Conservation (phyloP, 2,888 invertebrate genomes). For the Erebia aethiops region DNA sequence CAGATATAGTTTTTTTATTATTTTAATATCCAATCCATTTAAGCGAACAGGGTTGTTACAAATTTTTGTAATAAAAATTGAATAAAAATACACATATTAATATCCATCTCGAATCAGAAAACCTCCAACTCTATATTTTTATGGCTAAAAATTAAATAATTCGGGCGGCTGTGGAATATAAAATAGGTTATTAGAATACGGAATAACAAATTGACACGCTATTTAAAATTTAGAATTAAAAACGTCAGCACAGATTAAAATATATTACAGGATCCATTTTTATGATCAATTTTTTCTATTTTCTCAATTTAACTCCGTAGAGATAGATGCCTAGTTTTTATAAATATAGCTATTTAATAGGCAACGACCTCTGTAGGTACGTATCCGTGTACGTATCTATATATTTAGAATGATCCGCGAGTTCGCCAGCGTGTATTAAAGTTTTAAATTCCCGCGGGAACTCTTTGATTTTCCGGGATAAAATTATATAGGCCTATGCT, state of each 20-base stretch:
- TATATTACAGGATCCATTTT: constrained; percentile 13
- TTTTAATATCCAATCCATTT: constrained; percentile 42
- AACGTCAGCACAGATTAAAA: constrained; percentile 38
- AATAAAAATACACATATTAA: constrained; percentile 42
- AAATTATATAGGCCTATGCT: too few species aligned
- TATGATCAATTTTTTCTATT: neutral
- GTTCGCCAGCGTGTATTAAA: too few species aligned
- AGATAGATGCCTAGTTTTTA: too few species aligned
- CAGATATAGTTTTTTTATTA: constrained; percentile 42
- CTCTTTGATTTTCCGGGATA: too few species aligned
- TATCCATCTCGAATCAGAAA: constrained; percentile 36
- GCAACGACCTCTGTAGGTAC: neutral
- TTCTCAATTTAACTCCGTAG: too few species aligned
- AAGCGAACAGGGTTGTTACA: constrained; percentile 28
- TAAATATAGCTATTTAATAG: neutral
- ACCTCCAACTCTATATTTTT: constrained; percentile 39
- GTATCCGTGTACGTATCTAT: too few species aligned
- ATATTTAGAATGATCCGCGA: too few species aligned
- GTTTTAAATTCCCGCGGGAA: too few species aligned
- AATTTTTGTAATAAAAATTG: constrained; percentile 31
- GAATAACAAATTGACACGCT: constrained; percentile 39
- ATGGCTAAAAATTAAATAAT: constrained; percentile 42
- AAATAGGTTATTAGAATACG: constrained; percentile 42
- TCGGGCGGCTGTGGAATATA: constrained; percentile 37
- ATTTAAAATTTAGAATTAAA: constrained; percentile 36